Evolutionary conservation across 1,140 invertebrate species (phyloP), one percentile per base, ranked within the genome.

Genomic region (Bombus terrestris): DNA sequence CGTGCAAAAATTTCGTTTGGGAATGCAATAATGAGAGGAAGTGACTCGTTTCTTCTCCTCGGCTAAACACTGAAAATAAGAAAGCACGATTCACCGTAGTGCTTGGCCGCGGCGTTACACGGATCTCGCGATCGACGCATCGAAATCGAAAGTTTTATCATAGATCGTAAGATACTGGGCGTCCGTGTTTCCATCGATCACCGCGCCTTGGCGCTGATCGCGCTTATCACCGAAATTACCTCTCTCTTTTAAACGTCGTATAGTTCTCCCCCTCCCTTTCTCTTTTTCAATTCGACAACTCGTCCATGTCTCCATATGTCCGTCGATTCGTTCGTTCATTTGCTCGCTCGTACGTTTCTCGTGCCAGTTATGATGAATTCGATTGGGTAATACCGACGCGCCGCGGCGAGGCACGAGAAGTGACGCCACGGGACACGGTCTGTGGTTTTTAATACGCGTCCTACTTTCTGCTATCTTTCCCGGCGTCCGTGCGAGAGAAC

Each of bases 361-460:
- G 91, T 92, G 90, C 89, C 89, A 90, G 92, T 93, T 94, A 93
- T 94, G 93, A 94, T 92, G 91, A 93, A 93, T 93, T 94, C 91
- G 92, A 94, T 94, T 94, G 92, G 88, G 93, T 94, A 94, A 95
- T 92, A 93, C 78, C 90, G 88, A 83, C 90, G 92, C 78, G 68
- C 81, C 83, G 86, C 80, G 79, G 62, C 81, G 85, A 91, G 83
- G 88, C 89, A 85, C 73, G 87, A 89, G 89, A 91, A 91, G 90
- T 94, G 93, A 94, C 93, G 91, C 92, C 90, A 94, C 92, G 91
- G 89, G 92, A 93, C 92, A 94, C 91, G 93, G 92, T 93, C 90
- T 93, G 93, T 93, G 93, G 93, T 94, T 94, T 94, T 94, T 94
- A 94, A 94, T 94, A 94, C 92, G 93, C 92, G 94, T 94, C 93